Evolutionary conservation across 1,140 invertebrate genomes (phyloP), one percentile per base, ranked within the genome.

Genomic region (Trichonephila clavata): DNA sequence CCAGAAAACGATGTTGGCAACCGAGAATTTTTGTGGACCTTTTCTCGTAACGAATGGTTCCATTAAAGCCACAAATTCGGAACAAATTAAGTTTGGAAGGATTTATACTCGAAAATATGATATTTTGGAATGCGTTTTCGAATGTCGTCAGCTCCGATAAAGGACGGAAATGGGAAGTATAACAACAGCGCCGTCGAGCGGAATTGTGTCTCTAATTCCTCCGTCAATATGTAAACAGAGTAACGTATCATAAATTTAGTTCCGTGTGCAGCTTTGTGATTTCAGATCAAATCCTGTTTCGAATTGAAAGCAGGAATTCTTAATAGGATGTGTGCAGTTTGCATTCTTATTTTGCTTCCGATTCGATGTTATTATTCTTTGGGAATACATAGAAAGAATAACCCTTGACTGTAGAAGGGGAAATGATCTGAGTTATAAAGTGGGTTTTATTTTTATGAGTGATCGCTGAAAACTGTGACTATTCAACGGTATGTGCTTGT

Each of bases 51-150:
- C 71, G 71, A 77, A 77, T 77, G 71, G 27, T 32, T 27, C 13
- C 27, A 77, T 77, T 77, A 77, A 27, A 77, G 71, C 71, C 20
- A 39, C 71, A 20, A 32, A 77, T 77, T 39, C 71, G 10, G 13
- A 77, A 39, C 71, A 77, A 77, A 77, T 77, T 77, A 77, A 77
- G 24, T 77, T 77, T 14, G 71, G 71, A 39, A 39, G 27, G 27
- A 32, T 77, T 77, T 77, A 39, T 77, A 77, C 32, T 77, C 71
- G 24, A 77, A 77, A 77, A 77, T 77, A 77, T 77, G 27, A 77
- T 77, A 39, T 77, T 77, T 32, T 77, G 27, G 71, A 77, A 77
- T 77, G 71, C 71, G 32, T 32, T 77, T 77, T 77, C 71, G 32
- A 77, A 77, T 39, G 18, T 77, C 71, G 71, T 77, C 71, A 32